Base-by-base conservation (phyloP, 1,140 invertebrate species). In the Oryctes rhinoceros region DNA sequence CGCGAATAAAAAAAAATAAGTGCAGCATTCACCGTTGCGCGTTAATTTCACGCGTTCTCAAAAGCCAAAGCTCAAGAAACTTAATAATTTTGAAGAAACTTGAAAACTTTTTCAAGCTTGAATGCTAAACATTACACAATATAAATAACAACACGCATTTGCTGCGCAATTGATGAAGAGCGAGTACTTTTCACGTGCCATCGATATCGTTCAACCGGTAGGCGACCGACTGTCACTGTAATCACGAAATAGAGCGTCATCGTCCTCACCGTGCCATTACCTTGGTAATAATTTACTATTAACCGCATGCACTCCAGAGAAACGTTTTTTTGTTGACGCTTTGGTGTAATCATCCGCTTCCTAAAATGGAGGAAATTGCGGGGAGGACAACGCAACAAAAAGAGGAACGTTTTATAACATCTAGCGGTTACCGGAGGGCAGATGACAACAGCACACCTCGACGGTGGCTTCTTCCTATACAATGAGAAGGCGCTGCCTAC, bases 351-450 rank as follows among this genome's bases (percentile, higher is more conserved):
- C 53, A 59, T 59, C 53, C 13, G 18, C 53, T 59, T 59, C 53
- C 53, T 59, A 59, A 59, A 59, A 59, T 59, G 53, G 53, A 59
- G 53, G 53, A 59, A 59, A 59, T 59, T 18, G 53, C 53, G 11
- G 49, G 49, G 13, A 53, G 49, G n/a, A 15, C 49, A 18, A n/a
- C 15, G 18, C 15, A 44, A 59, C 53, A 59, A 59, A 59, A 59
- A 44, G 39, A 44, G 5, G 39, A 44, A 59, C 53, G 18, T n/a
- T 59, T 59, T 44, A 44, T 44, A 44, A 59, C 15, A 59, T 18
- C 15, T 13, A 7, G 53, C n/a, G 49, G 15, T n/a, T 59, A 59
- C 53, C 53, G 15, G 18, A 59, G 53, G 53, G 53, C 53, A 59
- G 5, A 44, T n/a, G 53, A 59, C 18, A 15, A 59, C 53, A 59